phyloP scores from a whole-genome alignment of 2,113 vertebrate genomes.

The Entomyzon cyanotis region DNA sequence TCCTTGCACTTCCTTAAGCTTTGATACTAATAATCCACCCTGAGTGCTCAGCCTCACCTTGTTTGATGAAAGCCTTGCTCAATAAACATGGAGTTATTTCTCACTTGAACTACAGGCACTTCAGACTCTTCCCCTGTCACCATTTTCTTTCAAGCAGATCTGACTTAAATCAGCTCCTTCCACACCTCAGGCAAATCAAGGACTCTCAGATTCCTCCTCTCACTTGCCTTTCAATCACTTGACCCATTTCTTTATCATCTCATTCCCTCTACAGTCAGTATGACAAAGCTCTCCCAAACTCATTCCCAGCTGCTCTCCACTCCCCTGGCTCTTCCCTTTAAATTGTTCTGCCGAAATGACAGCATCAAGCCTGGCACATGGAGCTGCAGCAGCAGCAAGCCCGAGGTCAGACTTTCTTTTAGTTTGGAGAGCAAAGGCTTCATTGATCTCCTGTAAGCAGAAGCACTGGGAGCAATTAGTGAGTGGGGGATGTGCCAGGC shows the following conservation, averaged over 20 bases:
- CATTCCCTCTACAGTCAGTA: not conserved
- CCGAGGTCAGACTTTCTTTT: not conserved
- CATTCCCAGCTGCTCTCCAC: not conserved
- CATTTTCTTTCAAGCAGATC: not conserved
- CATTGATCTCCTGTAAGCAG: constrained; percentile 41
- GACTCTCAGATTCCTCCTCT: not conserved
- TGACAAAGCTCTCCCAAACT: constrained; percentile 16
- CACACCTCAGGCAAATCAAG: constrained; percentile 10
- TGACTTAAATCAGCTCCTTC: constrained; percentile 31
- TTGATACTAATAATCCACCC: not conserved
- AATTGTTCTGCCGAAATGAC: not conserved
- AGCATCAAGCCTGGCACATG: not conserved
- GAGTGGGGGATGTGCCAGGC: not conserved
- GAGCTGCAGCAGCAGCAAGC: not conserved
- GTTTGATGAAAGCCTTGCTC: not conserved
- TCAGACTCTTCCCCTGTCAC: not conserved
- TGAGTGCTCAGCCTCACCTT: not conserved
- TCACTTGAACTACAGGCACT: not conserved
- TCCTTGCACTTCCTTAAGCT: not conserved
- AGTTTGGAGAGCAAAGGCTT: constrained; percentile 8
- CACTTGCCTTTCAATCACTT: constrained; percentile 24
- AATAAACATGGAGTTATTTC: not conserved
- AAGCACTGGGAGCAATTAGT: constrained; percentile 55
- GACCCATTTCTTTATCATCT: constrained; percentile 24
- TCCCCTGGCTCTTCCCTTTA: not conserved